Evolutionary conservation across 2,888 invertebrate genomes (phyloP).

Genomic region (Neocrepidodera transversa): DNA sequence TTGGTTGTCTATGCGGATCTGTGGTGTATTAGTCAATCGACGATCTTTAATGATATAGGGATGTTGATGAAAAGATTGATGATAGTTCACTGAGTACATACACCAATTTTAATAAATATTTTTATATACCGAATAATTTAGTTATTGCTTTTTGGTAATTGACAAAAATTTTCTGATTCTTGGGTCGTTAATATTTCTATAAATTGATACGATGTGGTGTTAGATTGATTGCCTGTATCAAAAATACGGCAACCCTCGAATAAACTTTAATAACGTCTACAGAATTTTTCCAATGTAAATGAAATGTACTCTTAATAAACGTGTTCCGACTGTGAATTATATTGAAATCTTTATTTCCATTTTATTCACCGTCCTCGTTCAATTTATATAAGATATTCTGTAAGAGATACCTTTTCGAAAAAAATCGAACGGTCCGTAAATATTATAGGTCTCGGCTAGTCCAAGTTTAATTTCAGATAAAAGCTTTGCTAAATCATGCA

Average conservation of each 20-base stretch:
- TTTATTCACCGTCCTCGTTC: constrained; percentile 11
- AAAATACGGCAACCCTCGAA: constrained; percentile 8
- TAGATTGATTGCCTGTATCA: background rate
- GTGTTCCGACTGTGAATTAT: constrained; percentile 25
- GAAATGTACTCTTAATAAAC: constrained; percentile 29
- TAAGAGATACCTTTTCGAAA: constrained; percentile 10
- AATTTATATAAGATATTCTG: constrained; percentile 16
- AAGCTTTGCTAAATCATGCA: background rate
- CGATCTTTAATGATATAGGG: too few species aligned
- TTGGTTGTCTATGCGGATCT: too few species aligned
- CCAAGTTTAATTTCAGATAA: background rate
- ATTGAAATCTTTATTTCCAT: constrained; percentile 21
- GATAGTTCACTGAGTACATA: too few species aligned
- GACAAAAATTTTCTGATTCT: too few species aligned
- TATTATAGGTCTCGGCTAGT: background rate
- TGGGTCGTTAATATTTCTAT: too few species aligned
- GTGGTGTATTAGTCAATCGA: too few species aligned
- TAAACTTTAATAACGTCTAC: constrained; percentile 29
- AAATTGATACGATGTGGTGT: too few species aligned
- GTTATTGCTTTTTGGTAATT: too few species aligned
- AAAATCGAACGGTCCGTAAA: background rate
- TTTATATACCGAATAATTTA: too few species aligned
- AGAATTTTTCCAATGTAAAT: constrained; percentile 27
- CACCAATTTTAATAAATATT: too few species aligned
- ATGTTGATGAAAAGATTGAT: too few species aligned